A percentile compares a stretch with the other conserved stretches of the same genome.
Evolutionary conservation across 1,140 invertebrate genomes (phyloP).

Genomic region (Druon quercuslanigerum): DNA sequence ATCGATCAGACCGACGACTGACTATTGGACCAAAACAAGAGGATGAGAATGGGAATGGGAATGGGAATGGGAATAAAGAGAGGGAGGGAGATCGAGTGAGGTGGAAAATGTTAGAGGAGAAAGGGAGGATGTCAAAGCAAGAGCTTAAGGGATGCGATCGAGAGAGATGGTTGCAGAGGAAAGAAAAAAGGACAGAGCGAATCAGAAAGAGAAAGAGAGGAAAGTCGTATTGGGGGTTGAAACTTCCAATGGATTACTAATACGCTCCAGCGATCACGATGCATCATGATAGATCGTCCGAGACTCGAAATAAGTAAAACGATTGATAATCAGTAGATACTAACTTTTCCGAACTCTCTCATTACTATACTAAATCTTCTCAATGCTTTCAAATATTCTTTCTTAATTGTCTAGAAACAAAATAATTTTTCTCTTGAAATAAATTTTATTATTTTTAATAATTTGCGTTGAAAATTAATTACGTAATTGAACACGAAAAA

Average conservation of each 20-base stretch:
- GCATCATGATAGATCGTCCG: conserved; percentile 41
- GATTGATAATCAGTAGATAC: too few species aligned
- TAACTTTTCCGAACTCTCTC: too few species aligned
- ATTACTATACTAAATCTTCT: too few species aligned
- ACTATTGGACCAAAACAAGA: conserved; percentile 75
- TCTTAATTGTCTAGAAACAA: too few species aligned
- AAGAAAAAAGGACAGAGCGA: conserved; percentile 35
- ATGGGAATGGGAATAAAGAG: conserved; percentile 58
- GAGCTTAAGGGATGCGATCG: conserved; percentile 30
- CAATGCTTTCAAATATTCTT: too few species aligned
- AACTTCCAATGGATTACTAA: conserved; percentile 51
- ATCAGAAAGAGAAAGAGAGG: conserved; percentile 21
- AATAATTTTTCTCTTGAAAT: too few species aligned
- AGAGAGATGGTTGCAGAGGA: conserved; percentile 8
- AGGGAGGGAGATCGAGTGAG: conserved; percentile 41
- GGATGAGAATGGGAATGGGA: conserved; percentile 63
- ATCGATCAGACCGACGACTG: conserved; percentile 73
- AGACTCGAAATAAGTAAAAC: background rate
- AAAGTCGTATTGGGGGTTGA: conserved; percentile 13
- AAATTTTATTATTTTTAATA: too few species aligned
- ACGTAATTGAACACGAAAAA: too few species aligned
- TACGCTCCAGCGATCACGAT: conserved; percentile 39
- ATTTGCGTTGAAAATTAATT: too few species aligned
- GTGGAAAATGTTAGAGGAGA: conserved; percentile 21
- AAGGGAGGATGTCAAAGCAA: conserved; percentile 7